Evolutionary conservation across 92 coral and sea anemone genomes (phyloP).

Genomic region (Montipora capitata): DNA sequence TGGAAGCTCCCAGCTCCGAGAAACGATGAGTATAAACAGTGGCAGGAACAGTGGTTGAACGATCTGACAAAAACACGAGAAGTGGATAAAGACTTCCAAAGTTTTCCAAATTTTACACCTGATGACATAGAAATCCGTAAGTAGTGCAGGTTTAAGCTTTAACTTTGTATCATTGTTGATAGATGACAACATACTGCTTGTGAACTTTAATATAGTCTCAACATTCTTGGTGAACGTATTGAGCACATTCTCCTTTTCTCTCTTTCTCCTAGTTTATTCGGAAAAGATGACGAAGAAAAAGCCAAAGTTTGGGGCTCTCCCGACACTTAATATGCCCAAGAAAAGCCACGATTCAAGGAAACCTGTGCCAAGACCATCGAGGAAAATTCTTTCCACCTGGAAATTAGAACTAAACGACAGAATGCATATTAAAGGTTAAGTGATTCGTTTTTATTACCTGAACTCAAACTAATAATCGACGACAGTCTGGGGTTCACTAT

Average conservation of each 20-base stretch:
- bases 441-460: neutral
- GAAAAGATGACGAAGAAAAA: too few relatives aligned
- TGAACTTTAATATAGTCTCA: too few relatives aligned
- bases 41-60: slow-evolving; percentile 19
- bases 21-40: slow-evolving; percentile 25
- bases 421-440: too few relatives aligned
- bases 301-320: slow-evolving; percentile 35
- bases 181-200: too few relatives aligned
- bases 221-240: slow-evolving; percentile 20
- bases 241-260: slow-evolving; percentile 10
- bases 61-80: slow-evolving; percentile 34
- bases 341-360: slow-evolving; percentile 40
- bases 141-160: too few relatives aligned
- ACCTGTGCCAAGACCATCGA: too few relatives aligned
- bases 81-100: slow-evolving; percentile 7
- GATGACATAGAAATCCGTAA: too few relatives aligned
- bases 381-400: slow-evolving; percentile 15
- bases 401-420: slow-evolving; percentile 11
- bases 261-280: too few relatives aligned
- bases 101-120: too few relatives aligned
- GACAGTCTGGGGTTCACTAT: too few relatives aligned
- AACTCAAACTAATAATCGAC: too few relatives aligned
- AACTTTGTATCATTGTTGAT: too few relatives aligned
- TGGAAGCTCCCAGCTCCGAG: slow-evolving; percentile 31
- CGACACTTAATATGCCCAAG: slow-evolving; percentile 39